phyloP scores from a whole-genome alignment of 30 jellyfish, hydroid and myxozoan species.

The Aurelia sp. region DNA sequence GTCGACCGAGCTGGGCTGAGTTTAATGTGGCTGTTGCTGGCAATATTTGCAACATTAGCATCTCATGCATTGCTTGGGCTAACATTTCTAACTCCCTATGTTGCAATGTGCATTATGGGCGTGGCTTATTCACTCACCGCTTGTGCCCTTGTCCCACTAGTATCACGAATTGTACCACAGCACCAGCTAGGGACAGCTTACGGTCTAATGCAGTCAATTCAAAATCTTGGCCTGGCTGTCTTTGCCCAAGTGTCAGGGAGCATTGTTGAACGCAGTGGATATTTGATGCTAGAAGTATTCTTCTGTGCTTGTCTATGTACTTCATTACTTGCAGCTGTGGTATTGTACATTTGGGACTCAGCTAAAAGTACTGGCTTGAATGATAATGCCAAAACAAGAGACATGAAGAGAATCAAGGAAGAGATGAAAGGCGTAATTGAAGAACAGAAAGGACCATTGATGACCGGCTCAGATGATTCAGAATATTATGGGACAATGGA shows the following conservation, averaged over 20 bases:
- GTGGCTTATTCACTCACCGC: conserved; percentile 93
- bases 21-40: conserved; percentile 79
- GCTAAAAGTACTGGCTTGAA: conserved; percentile 51
- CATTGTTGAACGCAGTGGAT: conserved; percentile 56
- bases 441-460: conserved; percentile 57
- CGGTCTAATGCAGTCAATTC: conserved; percentile 99
- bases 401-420: conserved; percentile 24
- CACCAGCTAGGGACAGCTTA: conserved; percentile 98
- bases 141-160: conserved; percentile 98
- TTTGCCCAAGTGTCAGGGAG: conserved; percentile 45
- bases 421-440: not conserved
- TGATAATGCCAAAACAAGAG: conserved; percentile 16
- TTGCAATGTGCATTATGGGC: conserved; percentile 96
- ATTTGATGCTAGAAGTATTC: conserved; percentile 82
- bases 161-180: conserved; percentile 88
- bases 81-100: conserved; percentile 64
- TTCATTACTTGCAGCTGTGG: conserved; percentile 27
- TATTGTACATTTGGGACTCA: conserved; percentile 52
- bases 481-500: too few species aligned
- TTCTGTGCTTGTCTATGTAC: conserved; percentile 77
- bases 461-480: not conserved
- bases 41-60: conserved; percentile 75
- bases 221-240: conserved; percentile 92
- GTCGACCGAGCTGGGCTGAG: conserved; percentile 90
- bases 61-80: conserved; percentile 87